Base-by-base conservation (phyloP, 1,140 invertebrate genomes). In the Pseudoatta argentina region DNA sequence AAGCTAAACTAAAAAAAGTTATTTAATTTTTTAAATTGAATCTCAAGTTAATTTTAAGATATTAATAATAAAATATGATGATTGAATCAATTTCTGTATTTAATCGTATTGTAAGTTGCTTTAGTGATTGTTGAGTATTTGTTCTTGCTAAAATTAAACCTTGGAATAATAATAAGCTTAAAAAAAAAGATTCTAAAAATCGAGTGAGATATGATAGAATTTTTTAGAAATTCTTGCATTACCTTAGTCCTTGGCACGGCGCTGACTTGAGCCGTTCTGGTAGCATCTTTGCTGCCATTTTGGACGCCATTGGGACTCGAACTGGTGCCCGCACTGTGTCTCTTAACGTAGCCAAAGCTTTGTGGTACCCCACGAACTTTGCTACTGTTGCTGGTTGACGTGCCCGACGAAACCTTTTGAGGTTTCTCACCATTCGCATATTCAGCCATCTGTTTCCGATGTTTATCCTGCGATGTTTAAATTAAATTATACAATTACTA, bases 341-440 rank as follows among this genome's bases (percentile, higher is more conserved):
- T 96, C 92, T 98, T 98, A n/a, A 97, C 97, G 92, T 98, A 98
- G 44, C 97, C 97, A 92, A 98, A 98, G 93, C 96, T 97, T 85
- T 97, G 97, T 8, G 97, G 97, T 1, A 97, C 97, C 39, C 97
- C 97, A 87, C 96, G 95, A 5, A 96, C 96, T 89, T 97, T 96
- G 64, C 91, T 91, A 69, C 94, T 93, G 14, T 79, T 71, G n/a
- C 79, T 85, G n/a, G 95, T 94, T 66, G 95, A 95, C 30, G 93
- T 94, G 59, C 95, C 95, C 79, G 94, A 95, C 10, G 94, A 94
- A 63, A 94, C 93, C 91, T 95, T 95, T 67, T 95, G 94, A 39
- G 93, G 87, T 85, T 94, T 95, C 27, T 95, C 94, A 24, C 94
- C 94, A 79, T 94, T 94, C 24, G 94, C 91, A 87, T 93, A 94